A percentile compares a stretch with the other conserved stretches of the same genome.
These are phyloP conservation scores for Drosophila nebulosa DNA, from an alignment of 1,140 invertebrate genomes.

Conservation along the genomic window DNA sequence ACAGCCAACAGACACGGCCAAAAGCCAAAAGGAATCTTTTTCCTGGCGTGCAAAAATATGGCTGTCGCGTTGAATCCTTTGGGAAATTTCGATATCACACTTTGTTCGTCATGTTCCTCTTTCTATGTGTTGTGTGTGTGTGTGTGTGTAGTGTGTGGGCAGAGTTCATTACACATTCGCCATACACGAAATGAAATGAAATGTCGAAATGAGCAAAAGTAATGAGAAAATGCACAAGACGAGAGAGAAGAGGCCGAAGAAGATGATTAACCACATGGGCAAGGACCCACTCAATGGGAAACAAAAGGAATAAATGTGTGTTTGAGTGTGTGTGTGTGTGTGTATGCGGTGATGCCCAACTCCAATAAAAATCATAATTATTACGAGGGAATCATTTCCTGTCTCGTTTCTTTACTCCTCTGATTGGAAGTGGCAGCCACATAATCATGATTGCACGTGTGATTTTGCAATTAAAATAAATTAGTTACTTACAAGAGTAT, in stretches of 20 bases:
- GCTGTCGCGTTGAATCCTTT: slow-evolving; percentile 70
- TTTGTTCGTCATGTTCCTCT: slow-evolving; percentile 64
- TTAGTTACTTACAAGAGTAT: slow-evolving; percentile 8
- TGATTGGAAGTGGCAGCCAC: neutral
- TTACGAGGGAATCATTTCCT: slow-evolving; percentile 47
- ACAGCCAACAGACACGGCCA: neutral
- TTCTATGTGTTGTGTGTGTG: neutral
- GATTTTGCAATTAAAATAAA: slow-evolving; percentile 45
- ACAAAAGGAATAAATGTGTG: neutral
- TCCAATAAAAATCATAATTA: slow-evolving; percentile 67
- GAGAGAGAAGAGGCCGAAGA: slow-evolving; percentile 15
- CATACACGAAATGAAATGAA: slow-evolving; percentile 47
- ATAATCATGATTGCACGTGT: slow-evolving; percentile 26
- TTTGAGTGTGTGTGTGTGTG: slow-evolving; percentile 1
- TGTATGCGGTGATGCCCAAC: slow-evolving; percentile 1
- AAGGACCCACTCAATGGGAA: neutral
- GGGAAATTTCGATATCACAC: slow-evolving; percentile 80
- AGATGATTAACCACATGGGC: slow-evolving; percentile 44
- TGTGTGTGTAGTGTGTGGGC: slow-evolving; percentile 30
- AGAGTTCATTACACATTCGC: slow-evolving; percentile 75
- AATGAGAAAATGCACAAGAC: slow-evolving; percentile 57
- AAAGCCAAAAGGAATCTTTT: slow-evolving; percentile 57
- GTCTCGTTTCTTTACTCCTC: slow-evolving; percentile 20
- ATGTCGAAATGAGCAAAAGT: slow-evolving; percentile 75
- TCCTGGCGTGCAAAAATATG: slow-evolving; percentile 72